These are phyloP conservation scores for Harpegnathos saltator DNA, from an alignment of 1,140 invertebrate genomes.

Conservation along the genomic window DNA sequence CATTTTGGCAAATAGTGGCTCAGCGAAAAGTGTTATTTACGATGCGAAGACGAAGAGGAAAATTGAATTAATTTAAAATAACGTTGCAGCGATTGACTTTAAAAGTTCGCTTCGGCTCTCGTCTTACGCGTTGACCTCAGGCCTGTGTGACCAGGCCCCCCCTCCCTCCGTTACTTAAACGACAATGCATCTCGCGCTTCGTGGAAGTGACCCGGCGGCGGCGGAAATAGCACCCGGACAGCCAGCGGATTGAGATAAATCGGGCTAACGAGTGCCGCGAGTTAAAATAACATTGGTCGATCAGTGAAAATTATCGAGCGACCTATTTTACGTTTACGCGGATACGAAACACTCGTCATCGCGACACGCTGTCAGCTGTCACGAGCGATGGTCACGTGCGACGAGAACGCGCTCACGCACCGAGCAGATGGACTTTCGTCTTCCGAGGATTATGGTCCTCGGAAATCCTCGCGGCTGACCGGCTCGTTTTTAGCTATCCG, in stretches of 20 bases:
- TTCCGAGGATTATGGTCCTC: too few relatives aligned
- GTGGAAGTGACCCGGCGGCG: slow-evolving; percentile 63
- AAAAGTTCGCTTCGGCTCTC: too few relatives aligned
- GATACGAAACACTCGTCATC: slow-evolving; percentile 49
- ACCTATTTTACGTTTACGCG: slow-evolving; percentile 71
- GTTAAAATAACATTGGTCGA: slow-evolving; percentile 75
- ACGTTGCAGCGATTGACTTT: too few relatives aligned
- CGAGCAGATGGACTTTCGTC: too few relatives aligned
- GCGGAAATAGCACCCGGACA: slow-evolving; percentile 68
- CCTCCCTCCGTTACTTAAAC: too few relatives aligned
- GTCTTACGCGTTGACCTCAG: not conserved
- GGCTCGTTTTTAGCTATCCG: too few relatives aligned
- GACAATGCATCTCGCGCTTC: slow-evolving; percentile 42
- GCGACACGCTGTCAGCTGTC: not conserved
- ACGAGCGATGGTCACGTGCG: too few relatives aligned
- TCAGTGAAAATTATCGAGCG: slow-evolving; percentile 75
- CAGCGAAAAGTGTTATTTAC: not conserved
- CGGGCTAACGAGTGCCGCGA: slow-evolving; percentile 77
- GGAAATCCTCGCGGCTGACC: too few relatives aligned
- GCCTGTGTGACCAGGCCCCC: not conserved
- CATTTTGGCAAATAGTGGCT: slow-evolving; percentile 3
- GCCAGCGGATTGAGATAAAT: slow-evolving; percentile 74
- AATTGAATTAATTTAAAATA: slow-evolving; percentile 24
- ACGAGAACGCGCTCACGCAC: too few relatives aligned
- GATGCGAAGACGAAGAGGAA: not conserved